Evolutionary conservation across 2,113 vertebrate genomes (phyloP).

Genomic region (Lagopus leucura): DNA sequence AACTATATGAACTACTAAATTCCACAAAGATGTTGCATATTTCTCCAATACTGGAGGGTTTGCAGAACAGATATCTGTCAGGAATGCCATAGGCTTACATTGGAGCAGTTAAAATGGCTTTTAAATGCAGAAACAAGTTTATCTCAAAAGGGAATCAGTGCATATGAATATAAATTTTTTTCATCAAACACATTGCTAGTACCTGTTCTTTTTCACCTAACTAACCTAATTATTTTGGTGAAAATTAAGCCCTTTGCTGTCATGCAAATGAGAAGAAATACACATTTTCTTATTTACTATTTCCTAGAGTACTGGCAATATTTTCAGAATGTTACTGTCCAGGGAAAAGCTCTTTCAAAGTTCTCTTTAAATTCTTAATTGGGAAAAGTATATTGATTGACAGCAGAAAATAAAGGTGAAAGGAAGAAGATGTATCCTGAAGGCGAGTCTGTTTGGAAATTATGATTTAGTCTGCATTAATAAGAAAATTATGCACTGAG

Average conservation of each 20-base stretch:
- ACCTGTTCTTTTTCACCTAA: not conserved
- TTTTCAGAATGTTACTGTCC: not conserved
- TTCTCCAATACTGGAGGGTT: not conserved
- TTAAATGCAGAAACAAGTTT: not conserved
- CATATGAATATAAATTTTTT: not conserved
- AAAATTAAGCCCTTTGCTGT: not conserved
- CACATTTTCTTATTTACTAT: not conserved
- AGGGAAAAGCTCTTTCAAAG: not conserved
- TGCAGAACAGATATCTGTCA: not conserved
- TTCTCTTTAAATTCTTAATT: not conserved
- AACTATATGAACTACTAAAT: not conserved
- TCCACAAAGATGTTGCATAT: not conserved
- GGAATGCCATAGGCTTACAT: not conserved
- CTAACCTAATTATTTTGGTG: not conserved
- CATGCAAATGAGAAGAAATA: not conserved
- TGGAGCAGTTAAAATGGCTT: not conserved
- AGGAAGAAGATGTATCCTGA: not conserved
- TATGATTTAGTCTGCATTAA: conserved; percentile 5
- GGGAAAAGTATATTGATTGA: not conserved
- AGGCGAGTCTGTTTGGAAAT: not conserved
- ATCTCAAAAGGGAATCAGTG: not conserved
- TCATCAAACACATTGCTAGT: not conserved
- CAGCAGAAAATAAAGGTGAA: conserved; percentile 10
- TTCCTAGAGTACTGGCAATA: not conserved
- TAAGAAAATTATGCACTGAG: conserved; percentile 5